Evolutionary conservation across 2,113 vertebrate genomes (phyloP), one percentile per base, ranked within the genome.

Genomic region (Catharus minimus): DNA sequence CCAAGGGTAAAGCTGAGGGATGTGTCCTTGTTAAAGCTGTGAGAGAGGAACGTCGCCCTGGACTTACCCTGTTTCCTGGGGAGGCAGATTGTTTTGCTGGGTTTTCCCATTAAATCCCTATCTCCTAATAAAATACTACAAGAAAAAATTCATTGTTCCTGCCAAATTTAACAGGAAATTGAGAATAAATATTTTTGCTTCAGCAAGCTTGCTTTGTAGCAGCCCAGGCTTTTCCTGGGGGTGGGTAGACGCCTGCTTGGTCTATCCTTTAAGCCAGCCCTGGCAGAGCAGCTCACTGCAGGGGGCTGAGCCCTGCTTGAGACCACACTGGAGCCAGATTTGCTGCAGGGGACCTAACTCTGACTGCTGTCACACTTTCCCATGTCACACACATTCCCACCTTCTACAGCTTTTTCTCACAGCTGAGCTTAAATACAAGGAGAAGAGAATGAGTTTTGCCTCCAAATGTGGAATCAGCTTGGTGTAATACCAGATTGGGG

Each of bases 131-230:
- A 96, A 96, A 94, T 69, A 69, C 81, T 89, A 22, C 43, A 43
- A 82, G 81, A 73, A 93, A 88, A 84, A 92, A 76, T 21, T 77
- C 83, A 84, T 87, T 82, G 62, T 87, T 87, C 75, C 87, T 95
- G 95, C 94, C 91, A 94, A 87, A 89, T 89, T 89, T 91, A 89
- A 87, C 95, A 95, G 95, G 94, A 95, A 95, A 96, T 92, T 94
- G 93, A 89, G 89, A 94, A 94, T 91, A 95, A 95, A 93, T 93
- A 94, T 91, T 96, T 88, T 93, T 87, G 66, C 58, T 95, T 89
- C 56, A 85, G 74, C 87, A 57, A 96, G 89, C 58, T 91, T 89
- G 81, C 62, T 73, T 80, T 95, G 73, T 79, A 92, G 89, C 67
- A 82, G 84, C 28, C 71, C 62, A 53, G 55, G 84, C 38, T 91